Evolutionary conservation across 2,888 invertebrate genomes (phyloP).

Genomic region (Sthenelais limicola): DNA sequence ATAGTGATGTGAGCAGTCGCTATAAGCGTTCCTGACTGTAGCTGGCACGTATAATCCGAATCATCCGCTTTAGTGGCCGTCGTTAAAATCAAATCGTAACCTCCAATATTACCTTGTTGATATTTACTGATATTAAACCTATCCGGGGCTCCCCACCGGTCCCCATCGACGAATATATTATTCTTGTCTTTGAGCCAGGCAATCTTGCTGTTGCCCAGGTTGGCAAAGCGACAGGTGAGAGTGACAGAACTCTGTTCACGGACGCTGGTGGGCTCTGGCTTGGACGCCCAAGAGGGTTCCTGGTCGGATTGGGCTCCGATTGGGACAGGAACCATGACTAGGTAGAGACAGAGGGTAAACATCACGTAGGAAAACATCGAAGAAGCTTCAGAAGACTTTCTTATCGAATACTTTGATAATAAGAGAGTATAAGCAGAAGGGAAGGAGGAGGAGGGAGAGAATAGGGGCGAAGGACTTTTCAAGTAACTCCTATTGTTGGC

Average conservation of each 20-base stretch:
- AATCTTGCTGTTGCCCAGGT: constrained; percentile 7
- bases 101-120: neutral
- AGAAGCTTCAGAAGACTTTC: no score
- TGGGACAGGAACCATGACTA: no score
- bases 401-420: no score
- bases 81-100: constrained; percentile 9
- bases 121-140: constrained; percentile 5
- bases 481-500: no score
- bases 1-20: constrained; percentile 25
- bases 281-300: constrained; percentile 4
- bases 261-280: constrained; percentile 1
- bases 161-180: constrained; percentile 18
- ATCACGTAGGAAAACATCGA: no score
- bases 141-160: constrained; percentile 14
- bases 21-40: constrained; percentile 6
- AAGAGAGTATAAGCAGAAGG: no score
- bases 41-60: constrained; percentile 27
- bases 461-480: no score
- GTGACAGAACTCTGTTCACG: constrained; percentile 1
- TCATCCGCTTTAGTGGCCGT: constrained; percentile 1
- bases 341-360: no score
- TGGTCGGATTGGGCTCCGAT: no score
- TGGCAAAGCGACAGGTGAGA: neutral
- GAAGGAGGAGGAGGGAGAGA: no score
- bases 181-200: constrained; percentile 14